These are phyloP conservation scores for Invenusta paracnida DNA, from an alignment of 2,888 invertebrate genomes.

Conservation along the genomic window DNA sequence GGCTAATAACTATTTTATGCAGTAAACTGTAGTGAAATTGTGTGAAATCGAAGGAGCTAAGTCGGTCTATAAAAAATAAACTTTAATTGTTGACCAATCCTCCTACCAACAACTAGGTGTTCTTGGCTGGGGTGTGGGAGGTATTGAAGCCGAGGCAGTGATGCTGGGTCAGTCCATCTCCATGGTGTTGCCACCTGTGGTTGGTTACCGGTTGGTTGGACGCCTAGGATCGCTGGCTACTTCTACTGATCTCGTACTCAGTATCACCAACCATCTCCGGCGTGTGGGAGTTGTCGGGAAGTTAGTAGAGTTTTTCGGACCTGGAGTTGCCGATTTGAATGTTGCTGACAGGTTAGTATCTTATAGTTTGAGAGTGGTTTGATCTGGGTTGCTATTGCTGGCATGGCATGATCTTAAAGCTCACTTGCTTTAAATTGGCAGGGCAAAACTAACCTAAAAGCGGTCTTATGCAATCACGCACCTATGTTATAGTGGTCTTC, in stretches of 20 bases:
- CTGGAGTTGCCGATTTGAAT: conserved; percentile 80
- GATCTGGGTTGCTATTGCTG: too few relatives aligned
- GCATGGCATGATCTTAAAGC: too few relatives aligned
- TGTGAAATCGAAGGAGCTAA: too few relatives aligned
- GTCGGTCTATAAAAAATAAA: too few relatives aligned
- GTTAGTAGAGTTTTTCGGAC: conserved; percentile 96
- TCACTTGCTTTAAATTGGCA: too few relatives aligned
- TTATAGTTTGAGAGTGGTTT: too few relatives aligned
- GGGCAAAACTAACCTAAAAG: too few relatives aligned
- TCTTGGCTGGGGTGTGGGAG: conserved; percentile 62
- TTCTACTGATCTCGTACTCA: conserved; percentile 91
- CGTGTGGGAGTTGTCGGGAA: conserved; percentile 93
- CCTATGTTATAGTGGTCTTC: too few relatives aligned
- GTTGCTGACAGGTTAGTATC: conserved; percentile 77
- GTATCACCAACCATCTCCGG: conserved; percentile 88
- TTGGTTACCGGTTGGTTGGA: conserved; percentile 77
- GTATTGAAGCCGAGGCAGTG: conserved; percentile 96
- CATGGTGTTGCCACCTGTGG: conserved; percentile 89
- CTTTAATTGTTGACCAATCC: conserved; percentile 95
- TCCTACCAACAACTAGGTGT: conserved; percentile 62
- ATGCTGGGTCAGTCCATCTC: conserved; percentile 96
- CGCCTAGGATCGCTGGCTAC: conserved; percentile 76
- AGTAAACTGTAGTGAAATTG: too few relatives aligned
- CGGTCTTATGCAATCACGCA: too few relatives aligned
- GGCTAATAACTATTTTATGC: too few relatives aligned